Base-by-base conservation (phyloP, 1,140 invertebrate species). In the Colletes gigas region DNA sequence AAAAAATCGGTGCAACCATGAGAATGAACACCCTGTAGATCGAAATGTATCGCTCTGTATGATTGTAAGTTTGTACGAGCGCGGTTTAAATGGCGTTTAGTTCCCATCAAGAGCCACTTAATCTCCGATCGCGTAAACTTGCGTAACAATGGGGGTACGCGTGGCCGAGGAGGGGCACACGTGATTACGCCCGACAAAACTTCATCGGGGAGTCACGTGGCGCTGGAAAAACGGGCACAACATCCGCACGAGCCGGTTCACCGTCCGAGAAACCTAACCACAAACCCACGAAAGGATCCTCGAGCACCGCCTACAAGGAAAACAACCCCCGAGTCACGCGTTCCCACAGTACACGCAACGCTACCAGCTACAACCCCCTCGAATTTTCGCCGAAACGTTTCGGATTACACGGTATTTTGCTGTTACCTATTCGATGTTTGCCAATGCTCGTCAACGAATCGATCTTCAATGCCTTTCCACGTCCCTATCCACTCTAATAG, bases 41-140 rank as follows among this genome's bases (percentile, higher is more conserved):
- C 2, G 30, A 30, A 30, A 30, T 30, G 30, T 0, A 30, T 30
- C 30, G 30, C 30, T 6, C 5, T 4, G 21, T n/a, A 68, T n/a
- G 65, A 73, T 69, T 67, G 50, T 30, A 54, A 78, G 69, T 59
- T 78, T 70, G 55, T 41, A 71, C 39, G 65, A 76, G 82, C 76
- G 65, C 63, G 67, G 73, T 71, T 73, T 83, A 88, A 88, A 88
- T 82, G 69, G 72, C 81, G 84, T 92, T 91, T 89, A 90, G 90
- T 92, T 93, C 91, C 92, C 92, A 93, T 93, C 91, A 91, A 90
- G 86, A 84, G 83, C 82, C 85, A 90, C 90, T 92, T 92, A 92
- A 92, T 92, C 90, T 89, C 83, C 65, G 85, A 91, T 92, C 87
- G 85, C 83, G 84, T 89, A 89, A 88, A 85, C 80, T 82, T 76